phyloP scores from a whole-genome alignment of 2,113 vertebrate species.

The Varanus salvator region DNA sequence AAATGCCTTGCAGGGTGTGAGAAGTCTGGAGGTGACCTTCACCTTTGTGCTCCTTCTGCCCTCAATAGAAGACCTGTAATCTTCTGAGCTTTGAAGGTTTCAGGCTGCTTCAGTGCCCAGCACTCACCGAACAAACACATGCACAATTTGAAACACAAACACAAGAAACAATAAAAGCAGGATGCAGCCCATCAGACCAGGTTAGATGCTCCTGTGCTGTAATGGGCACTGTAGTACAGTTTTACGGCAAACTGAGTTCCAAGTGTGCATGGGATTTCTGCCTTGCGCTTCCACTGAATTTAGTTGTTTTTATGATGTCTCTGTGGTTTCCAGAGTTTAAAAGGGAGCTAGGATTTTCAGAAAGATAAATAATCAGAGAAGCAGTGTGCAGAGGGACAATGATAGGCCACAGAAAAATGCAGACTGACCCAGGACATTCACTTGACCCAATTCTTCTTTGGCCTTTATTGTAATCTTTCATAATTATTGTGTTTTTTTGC shows the following conservation, averaged over 20 bases:
- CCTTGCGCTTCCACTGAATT: background rate
- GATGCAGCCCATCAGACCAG: no score
- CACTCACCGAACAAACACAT: no score
- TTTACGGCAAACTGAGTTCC: background rate
- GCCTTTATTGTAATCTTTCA: conserved; percentile 50
- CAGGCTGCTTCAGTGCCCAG: no score
- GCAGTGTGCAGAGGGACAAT: conserved; percentile 18
- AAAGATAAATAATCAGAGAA: conserved; percentile 26
- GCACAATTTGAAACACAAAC: no score
- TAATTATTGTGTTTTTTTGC: conserved; percentile 68
- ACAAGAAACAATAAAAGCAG: no score
- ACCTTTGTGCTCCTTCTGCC: no score
- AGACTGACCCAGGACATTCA: conserved; percentile 29
- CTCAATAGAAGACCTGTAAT: no score
- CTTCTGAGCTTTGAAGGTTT: no score
- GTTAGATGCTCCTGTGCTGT: no score
- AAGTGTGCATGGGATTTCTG: background rate
- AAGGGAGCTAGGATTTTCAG: conserved; percentile 8
- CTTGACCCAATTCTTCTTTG: conserved; percentile 47
- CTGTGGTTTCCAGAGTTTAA: conserved; percentile 11
- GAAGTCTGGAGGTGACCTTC: no score
- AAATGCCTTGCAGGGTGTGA: no score
- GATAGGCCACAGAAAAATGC: conserved; percentile 51
- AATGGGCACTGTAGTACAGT: background rate
- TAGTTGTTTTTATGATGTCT: conserved; percentile 23